Evolutionary conservation across 2,888 invertebrate genomes (phyloP), one percentile per base, ranked within the genome.

Genomic region (Zaprionus lineosus): DNA sequence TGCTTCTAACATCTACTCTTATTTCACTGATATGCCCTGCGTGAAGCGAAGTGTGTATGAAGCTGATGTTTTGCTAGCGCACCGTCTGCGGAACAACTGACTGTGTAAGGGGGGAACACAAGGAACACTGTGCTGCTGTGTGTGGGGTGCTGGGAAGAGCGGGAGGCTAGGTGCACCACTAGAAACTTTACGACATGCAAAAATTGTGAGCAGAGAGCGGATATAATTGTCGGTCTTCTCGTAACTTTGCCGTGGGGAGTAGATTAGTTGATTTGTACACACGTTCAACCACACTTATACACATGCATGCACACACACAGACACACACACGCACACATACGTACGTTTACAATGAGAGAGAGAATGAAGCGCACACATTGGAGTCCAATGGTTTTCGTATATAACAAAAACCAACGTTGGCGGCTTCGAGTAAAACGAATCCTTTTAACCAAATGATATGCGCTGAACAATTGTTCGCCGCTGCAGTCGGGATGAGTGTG

Each of bases 361-460:
- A 21, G 11, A 1, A 16, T 14, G 5, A n/a, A n/a, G n/a, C n/a
- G 24, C 12, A 18, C 26, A 43, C 3, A 48, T 2, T 18, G 37
- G 18, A 41, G 14, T 31, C 33, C 28, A 60, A 66, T 66, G 44
- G 55, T 48, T 66, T 58, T 57, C 18, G 53, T 44, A 60, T 44
- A 53, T 50, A 58, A 26, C 50, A 48, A 16, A n/a, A 57, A 64
- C 48, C 64, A 12, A 64, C 63, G 60, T 50, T 44, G 41, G 61
- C 56, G 55, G 64, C 57, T 56, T 39, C 55, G 84, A 68, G 76
- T 56, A 84, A 74, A 82, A 71, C 71, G 84, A 86, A 87, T 81
- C 86, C 86, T 86, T 86, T 87, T 87, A 86, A 87, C 88, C 79
- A 87, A 86, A 87, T 86, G 86, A 86, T 86, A 86, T 84, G 87